These are phyloP conservation scores for Dione vanillae DNA, from an alignment of 2,888 invertebrate genomes.

Conservation along the genomic window DNA sequence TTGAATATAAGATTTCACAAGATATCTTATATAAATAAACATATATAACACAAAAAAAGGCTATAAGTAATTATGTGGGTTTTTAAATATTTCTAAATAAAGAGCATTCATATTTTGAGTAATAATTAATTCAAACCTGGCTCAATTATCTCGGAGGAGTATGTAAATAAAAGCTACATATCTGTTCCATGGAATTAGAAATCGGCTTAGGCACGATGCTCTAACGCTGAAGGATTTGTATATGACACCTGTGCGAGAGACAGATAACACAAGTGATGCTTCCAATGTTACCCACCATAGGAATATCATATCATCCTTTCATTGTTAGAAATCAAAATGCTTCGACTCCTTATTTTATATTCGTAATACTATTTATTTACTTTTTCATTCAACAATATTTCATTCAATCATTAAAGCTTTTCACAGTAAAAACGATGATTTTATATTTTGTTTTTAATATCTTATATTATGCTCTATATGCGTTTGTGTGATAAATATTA, in stretches of 20 bases:
- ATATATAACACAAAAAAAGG: too few species aligned
- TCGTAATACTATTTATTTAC: too few species aligned
- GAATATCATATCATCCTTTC: not conserved
- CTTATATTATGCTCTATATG: too few species aligned
- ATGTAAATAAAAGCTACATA: constrained; percentile 4
- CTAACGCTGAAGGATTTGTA: constrained; percentile 16
- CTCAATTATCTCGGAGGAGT: not conserved
- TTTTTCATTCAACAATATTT: too few species aligned
- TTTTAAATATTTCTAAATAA: not conserved
- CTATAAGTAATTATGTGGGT: not conserved
- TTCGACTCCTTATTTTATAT: not conserved
- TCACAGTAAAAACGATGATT: too few species aligned
- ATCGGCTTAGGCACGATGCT: constrained; percentile 10
- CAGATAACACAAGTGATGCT: constrained; percentile 15
- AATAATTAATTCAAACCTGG: not conserved
- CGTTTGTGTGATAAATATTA: too few species aligned
- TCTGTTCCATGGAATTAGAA: constrained; percentile 14
- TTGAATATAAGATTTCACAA: too few species aligned
- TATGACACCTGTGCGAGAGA: constrained; percentile 8
- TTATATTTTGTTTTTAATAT: too few species aligned
- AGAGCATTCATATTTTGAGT: not conserved
- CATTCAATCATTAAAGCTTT: too few species aligned
- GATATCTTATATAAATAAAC: too few species aligned
- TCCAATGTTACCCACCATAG: not conserved
- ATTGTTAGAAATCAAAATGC: too few species aligned